These are phyloP conservation scores for Coregonus suidteri DNA, from an alignment of 2,797 vertebrate genomes.

Conservation along the genomic window DNA sequence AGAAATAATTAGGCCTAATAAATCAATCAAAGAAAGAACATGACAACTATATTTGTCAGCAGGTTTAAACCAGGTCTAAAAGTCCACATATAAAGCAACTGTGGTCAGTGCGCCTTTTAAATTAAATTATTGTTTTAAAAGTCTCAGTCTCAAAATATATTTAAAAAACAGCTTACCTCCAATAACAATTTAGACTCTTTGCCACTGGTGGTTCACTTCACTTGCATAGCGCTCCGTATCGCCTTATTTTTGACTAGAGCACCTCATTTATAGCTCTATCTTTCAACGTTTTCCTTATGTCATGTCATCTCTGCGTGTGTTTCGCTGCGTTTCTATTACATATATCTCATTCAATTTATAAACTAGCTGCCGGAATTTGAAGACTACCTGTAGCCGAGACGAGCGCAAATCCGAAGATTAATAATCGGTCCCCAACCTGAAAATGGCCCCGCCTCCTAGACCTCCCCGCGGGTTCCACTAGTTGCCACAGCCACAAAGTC, in stretches of 20 bases:
- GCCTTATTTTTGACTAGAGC: neutral
- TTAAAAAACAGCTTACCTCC: slow-evolving; percentile 3
- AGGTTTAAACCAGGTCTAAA: neutral
- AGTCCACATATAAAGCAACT: neutral
- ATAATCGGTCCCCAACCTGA: neutral
- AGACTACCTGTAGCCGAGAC: neutral
- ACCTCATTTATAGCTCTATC: neutral
- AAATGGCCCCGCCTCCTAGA: neutral
- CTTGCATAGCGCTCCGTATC: neutral
- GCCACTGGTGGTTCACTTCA: neutral
- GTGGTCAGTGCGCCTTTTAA: neutral
- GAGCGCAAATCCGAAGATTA: neutral
- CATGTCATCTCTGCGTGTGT: neutral
- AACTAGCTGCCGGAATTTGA: neutral
- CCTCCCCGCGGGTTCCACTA: neutral
- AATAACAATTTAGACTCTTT: neutral
- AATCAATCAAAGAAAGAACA: too few species aligned
- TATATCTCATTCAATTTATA: neutral
- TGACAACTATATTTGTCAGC: neutral
- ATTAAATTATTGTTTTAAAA: too few species aligned
- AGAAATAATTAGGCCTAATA: neutral
- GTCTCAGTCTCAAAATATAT: neutral
- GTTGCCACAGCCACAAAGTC: too few species aligned
- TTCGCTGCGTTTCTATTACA: neutral
- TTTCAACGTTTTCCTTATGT: neutral